These are phyloP conservation scores for Habroteleia sp. DNA, from an alignment of 2,888 invertebrate genomes.

Conservation along the genomic window DNA sequence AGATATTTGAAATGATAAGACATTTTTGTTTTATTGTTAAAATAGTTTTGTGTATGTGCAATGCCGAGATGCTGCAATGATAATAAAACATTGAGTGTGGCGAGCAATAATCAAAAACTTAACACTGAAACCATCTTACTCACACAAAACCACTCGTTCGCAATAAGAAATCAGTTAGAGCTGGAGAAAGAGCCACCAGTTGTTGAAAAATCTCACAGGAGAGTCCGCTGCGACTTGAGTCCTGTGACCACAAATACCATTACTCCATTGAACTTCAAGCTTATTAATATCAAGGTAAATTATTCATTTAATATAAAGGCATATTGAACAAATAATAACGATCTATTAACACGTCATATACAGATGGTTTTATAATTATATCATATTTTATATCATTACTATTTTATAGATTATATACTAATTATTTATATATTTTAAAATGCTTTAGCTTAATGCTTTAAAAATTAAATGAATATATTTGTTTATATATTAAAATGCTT, in stretches of 20 bases:
- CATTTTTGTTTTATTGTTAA: conserved; percentile 47
- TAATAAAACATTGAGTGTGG: conserved; percentile 79
- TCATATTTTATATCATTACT: no score
- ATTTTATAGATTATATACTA: no score
- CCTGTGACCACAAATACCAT: conserved; percentile 78
- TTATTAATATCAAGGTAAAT: conserved; percentile 77
- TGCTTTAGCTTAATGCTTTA: no score
- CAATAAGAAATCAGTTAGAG: conserved; percentile 75
- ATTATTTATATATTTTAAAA: no score
- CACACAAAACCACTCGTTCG: conserved; percentile 71
- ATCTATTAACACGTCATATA: no score
- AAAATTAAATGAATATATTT: no score
- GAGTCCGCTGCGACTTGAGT: conserved; percentile 78
- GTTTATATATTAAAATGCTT: no score
- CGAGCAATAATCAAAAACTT: conserved; percentile 75
- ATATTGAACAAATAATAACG: neutral
- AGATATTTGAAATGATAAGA: conserved; percentile 33
- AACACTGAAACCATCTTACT: conserved; percentile 74
- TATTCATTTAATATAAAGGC: neutral
- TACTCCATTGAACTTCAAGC: conserved; percentile 75
- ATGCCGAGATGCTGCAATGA: conserved; percentile 81
- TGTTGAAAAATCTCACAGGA: conserved; percentile 78
- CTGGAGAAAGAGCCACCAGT: conserved; percentile 74
- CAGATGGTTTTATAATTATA: no score
- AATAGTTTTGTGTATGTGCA: conserved; percentile 75